phyloP scores from a whole-genome alignment of 2,797 vertebrate species.

The Vultur gryphus region DNA sequence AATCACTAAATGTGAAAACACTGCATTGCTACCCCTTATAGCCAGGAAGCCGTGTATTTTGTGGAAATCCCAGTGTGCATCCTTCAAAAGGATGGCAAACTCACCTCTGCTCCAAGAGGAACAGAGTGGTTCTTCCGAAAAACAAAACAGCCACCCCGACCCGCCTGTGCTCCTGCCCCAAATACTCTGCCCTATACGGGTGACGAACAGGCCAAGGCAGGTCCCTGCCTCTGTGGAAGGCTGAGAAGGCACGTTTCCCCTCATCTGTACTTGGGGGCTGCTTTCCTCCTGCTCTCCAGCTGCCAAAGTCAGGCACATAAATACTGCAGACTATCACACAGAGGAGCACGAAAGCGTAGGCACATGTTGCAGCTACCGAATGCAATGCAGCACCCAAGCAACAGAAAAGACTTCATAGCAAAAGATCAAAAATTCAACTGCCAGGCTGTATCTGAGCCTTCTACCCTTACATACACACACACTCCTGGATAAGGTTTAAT shows the following conservation, averaged over 20 bases:
- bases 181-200: background rate
- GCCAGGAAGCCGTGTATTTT: background rate
- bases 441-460: background rate
- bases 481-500: background rate
- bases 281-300: background rate
- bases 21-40: background rate
- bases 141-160: background rate
- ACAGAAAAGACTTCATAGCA: background rate
- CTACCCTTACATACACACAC: too few species aligned
- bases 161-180: rapidly evolving
- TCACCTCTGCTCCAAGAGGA: background rate
- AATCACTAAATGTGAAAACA: background rate
- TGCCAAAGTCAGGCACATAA: background rate
- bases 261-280: background rate
- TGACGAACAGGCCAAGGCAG: background rate
- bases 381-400: background rate
- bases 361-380: background rate
- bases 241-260: background rate
- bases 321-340: background rate
- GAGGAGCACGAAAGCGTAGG: background rate
- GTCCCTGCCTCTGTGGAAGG: background rate
- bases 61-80: background rate
- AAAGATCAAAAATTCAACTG: background rate
- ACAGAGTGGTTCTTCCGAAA: background rate
- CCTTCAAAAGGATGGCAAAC: background rate